Evolutionary conservation across 2,888 invertebrate genomes (phyloP).

Genomic region (Ophion ellenae): DNA sequence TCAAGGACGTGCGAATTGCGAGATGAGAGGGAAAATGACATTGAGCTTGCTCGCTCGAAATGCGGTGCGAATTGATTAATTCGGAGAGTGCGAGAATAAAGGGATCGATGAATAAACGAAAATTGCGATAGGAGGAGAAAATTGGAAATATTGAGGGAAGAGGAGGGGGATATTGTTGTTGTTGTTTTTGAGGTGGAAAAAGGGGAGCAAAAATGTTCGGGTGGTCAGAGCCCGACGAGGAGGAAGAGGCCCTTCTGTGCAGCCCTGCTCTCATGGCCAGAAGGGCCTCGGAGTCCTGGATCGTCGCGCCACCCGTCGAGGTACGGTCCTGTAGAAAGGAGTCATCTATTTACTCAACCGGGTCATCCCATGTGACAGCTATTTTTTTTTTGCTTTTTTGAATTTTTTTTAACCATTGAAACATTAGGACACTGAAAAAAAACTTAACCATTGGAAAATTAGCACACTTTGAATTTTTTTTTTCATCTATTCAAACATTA

Average conservation of each 20-base stretch:
- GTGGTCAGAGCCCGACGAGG: constrained; percentile 92
- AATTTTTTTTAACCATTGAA: no score
- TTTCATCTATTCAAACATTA: no score
- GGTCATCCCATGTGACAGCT: no score
- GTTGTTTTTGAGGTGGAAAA: neutral
- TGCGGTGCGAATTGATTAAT: neutral
- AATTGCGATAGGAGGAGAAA: neutral
- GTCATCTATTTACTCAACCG: neutral
- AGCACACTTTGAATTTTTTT: no score
- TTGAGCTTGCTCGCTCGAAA: neutral
- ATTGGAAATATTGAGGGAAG: constrained; percentile 63
- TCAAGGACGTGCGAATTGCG: constrained; percentile 3
- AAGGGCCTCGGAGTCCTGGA: constrained; percentile 95
- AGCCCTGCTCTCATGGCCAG: constrained; percentile 94
- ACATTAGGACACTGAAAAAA: no score
- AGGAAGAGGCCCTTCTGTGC: constrained; percentile 94
- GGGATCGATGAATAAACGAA: neutral
- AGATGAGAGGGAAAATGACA: neutral
- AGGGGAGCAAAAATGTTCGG: constrained; percentile 87
- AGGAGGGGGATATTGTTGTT: no score
- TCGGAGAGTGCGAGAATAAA: neutral
- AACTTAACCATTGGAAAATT: no score
- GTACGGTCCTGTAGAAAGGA: constrained; percentile 83
- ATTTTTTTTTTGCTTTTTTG: no score
- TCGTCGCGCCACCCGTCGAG: constrained; percentile 94